These are phyloP conservation scores for Protonemura montana DNA, from an alignment of 2,888 invertebrate species.

Conservation along the genomic window DNA sequence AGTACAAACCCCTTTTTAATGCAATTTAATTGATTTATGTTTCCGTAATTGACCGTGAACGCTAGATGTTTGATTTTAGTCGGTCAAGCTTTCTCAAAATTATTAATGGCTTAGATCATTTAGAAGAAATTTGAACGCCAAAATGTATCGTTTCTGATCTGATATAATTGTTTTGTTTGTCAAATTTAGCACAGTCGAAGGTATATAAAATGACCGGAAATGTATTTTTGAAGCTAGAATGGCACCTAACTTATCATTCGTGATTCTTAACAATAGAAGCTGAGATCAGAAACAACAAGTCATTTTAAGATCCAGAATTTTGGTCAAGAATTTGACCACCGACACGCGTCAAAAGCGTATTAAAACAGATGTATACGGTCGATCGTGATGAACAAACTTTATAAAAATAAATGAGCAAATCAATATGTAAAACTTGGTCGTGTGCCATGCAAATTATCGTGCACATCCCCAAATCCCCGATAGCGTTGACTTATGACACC, in stretches of 20 bases:
- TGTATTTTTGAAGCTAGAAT: too few species aligned
- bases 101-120: neutral
- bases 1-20: neutral
- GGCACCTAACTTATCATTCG: too few species aligned
- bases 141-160: neutral
- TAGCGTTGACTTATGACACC: too few species aligned
- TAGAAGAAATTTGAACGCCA: neutral
- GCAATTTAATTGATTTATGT: conserved; percentile 16
- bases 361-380: neutral
- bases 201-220: too few species aligned
- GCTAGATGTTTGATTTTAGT: neutral
- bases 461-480: too few species aligned
- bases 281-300: too few species aligned
- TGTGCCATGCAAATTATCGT: neutral
- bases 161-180: neutral
- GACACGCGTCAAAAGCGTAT: neutral
- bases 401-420: neutral
- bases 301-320: too few species aligned
- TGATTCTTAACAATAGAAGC: too few species aligned
- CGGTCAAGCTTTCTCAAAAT: neutral
- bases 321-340: too few species aligned
- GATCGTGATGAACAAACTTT: neutral
- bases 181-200: too few species aligned
- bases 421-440: neutral
- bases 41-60: conserved; percentile 9